phyloP scores from a whole-genome alignment of 2,113 vertebrate genomes.

The Zosterops pallidus region DNA sequence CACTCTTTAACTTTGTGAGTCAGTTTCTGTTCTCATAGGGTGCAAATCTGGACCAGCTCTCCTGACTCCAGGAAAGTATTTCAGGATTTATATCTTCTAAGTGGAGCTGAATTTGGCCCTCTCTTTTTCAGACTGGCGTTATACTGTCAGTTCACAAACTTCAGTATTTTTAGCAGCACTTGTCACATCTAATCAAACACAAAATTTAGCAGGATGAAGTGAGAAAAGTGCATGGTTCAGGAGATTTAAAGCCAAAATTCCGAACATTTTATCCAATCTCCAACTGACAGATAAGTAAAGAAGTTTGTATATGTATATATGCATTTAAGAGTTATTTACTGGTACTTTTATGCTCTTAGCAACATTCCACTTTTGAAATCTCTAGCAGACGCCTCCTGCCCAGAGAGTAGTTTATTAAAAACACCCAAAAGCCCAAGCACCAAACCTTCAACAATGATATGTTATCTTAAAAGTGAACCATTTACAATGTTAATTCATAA shows the following conservation, averaged over 20 bases:
- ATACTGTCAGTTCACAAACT: constrained; percentile 21
- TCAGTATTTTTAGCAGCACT: constrained; percentile 61
- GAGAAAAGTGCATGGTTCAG: constrained; percentile 57
- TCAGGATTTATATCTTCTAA: constrained; percentile 44
- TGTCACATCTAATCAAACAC: constrained; percentile 67
- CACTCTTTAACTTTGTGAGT: background rate
- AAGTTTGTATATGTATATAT: background rate
- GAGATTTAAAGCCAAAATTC: constrained; percentile 54
- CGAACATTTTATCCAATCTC: constrained; percentile 27
- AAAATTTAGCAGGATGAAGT: constrained; percentile 50
- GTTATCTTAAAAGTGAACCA: background rate
- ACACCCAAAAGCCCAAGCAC: background rate
- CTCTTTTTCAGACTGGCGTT: background rate
- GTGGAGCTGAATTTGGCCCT: constrained; percentile 32
- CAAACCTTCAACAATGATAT: background rate
- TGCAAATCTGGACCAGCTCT: constrained; percentile 26
- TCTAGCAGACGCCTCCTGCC: background rate
- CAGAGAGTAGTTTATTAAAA: background rate
- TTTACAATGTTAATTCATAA: background rate
- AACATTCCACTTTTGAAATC: constrained; percentile 17
- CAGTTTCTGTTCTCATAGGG: constrained; percentile 36
- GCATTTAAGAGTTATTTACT: constrained; percentile 20
- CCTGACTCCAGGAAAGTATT: background rate
- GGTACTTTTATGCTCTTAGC: background rate
- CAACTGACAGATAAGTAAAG: constrained; percentile 29